Percentiles rank a stretch among this genome's conserved stretches.
phyloP scores from a whole-genome alignment of 2,797 vertebrate genomes.

The Pogoniulus pusillus region DNA sequence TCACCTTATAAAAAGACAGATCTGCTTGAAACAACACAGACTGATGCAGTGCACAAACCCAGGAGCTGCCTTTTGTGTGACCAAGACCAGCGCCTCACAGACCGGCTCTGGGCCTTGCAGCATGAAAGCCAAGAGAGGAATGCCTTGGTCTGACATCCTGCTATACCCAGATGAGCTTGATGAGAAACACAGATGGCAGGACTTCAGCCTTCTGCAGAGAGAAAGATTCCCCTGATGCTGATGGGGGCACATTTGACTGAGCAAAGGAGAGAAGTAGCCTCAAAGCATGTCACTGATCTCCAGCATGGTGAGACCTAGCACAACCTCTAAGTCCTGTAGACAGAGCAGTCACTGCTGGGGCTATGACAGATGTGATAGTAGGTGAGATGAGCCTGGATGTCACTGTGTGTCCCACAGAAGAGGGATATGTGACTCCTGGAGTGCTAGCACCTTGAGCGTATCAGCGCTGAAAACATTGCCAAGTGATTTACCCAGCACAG shows the following conservation, averaged over 20 bases:
- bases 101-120: background rate
- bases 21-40: conserved; percentile 27
- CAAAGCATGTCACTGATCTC: conserved; percentile 32
- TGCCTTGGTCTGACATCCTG: background rate
- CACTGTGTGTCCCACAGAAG: background rate
- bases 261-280: conserved; percentile 27
- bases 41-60: conserved; percentile 12
- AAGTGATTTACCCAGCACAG: background rate
- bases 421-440: background rate
- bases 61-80: conserved; percentile 19
- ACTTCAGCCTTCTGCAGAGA: background rate
- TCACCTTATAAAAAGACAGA: conserved; percentile 62
- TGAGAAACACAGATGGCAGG: background rate
- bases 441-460: background rate
- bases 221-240: background rate
- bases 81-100: background rate
- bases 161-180: background rate
- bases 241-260: background rate
- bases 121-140: background rate
- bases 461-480: background rate
- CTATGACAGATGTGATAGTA: background rate
- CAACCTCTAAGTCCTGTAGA: background rate
- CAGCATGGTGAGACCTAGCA: conserved; percentile 13
- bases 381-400: background rate
- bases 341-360: background rate